Evolutionary conservation across 2,888 invertebrate species (phyloP).

Genomic region (Lapara coniferarum): DNA sequence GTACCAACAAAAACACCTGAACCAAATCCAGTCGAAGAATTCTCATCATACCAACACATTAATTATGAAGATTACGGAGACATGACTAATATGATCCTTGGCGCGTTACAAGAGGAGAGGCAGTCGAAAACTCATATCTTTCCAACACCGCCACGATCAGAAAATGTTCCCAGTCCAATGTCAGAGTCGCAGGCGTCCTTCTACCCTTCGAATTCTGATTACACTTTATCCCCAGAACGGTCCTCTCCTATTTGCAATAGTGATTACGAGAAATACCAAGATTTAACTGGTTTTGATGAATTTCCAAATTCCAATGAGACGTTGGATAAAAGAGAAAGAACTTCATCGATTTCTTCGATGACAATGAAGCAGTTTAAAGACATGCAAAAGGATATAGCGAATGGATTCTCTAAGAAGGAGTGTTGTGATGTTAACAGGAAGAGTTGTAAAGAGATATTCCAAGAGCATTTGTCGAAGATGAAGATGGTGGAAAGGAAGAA

Average conservation of each 20-base stretch:
- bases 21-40: slow-evolving; percentile 47
- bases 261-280: slow-evolving; percentile 69
- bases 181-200: slow-evolving; percentile 54
- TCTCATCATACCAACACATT: slow-evolving; percentile 38
- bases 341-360: slow-evolving; percentile 49
- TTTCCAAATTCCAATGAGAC: slow-evolving; percentile 38
- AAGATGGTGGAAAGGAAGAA: slow-evolving; percentile 51
- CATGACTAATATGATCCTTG: slow-evolving; percentile 36
- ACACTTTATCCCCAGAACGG: slow-evolving; percentile 56
- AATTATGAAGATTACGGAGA: slow-evolving; percentile 43
- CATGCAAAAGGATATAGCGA: slow-evolving; percentile 64
- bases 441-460: slow-evolving; percentile 58
- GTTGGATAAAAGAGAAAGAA: slow-evolving; percentile 47
- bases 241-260: slow-evolving; percentile 58
- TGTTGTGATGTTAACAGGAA: slow-evolving; percentile 62
- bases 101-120: slow-evolving; percentile 33
- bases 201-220: slow-evolving; percentile 55
- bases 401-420: slow-evolving; percentile 60
- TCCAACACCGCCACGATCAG: slow-evolving; percentile 67
- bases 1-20: slow-evolving; percentile 27
- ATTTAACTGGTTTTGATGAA: slow-evolving; percentile 52
- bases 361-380: slow-evolving; percentile 72
- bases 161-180: slow-evolving; percentile 61
- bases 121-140: slow-evolving; percentile 39
- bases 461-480: slow-evolving; percentile 56